Evolutionary conservation across 1,140 invertebrate species (phyloP), one percentile per base, ranked within the genome.

Genomic region (Cheumatopsyche charites): DNA sequence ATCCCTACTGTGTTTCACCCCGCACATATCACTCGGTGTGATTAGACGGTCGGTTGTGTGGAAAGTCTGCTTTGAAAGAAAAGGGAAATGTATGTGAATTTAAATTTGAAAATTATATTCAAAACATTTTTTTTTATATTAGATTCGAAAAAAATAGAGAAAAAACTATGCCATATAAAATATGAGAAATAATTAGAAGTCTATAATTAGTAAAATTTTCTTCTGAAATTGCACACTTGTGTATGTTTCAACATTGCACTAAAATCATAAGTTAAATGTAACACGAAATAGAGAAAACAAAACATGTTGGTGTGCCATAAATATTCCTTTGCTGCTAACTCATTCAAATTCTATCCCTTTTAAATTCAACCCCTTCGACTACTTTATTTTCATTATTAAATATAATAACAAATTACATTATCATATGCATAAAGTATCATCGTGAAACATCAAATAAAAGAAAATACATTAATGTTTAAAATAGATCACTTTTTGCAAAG

Each of bases 291-390:
- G 42, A 61, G 71, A 49, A 66, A 75, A 75, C 73, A 70, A 67
- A 75, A 72, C 47, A 71, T 70, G 49, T n/a, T 67, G 11, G 47
- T 41, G 45, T 65, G 70, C 73, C 70, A 75, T 75, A 75, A 75
- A 75, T 75, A 75, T n/a, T n/a, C n/a, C n/a, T n/a, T n/a, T n/a
- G n/a, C 52, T 58, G 58, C 73, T 72, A 72, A 72, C 73, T 72
- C 73, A 72, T 72, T 75, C 70, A 70, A 55, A 29, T 70, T 70
- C 26, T 13, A 52, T 58, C 42, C 1, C 25, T 45, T 62, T 13
- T 21, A 52, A 52, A 21, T 49, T 15, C 45, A 52, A 3, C 49
- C 49, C 23, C 43, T 15, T 45, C 43, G 11, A 1, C 12, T 45
- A 45, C 11, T n/a, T 45, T 45, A n/a, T 45, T 45, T n/a, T 45